Base-by-base conservation (phyloP, 2,797 vertebrate genomes). In the Neosilurus mollespiculum region DNA sequence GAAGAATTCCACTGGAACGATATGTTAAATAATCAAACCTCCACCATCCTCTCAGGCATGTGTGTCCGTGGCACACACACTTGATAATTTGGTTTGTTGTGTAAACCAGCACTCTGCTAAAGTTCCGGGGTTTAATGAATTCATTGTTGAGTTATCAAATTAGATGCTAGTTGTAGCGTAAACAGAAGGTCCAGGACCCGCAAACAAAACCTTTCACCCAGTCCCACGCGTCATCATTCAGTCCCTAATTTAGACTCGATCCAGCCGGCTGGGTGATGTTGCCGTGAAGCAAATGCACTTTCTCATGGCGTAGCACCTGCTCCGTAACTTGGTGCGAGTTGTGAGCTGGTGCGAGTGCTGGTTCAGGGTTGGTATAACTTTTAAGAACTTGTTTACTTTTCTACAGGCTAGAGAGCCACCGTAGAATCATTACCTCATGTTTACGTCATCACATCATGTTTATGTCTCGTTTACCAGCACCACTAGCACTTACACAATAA, bases 11-110 rank as follows among this genome's bases (percentile, higher is more conserved):
- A 65, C 15, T 58, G 75, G 64, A 81, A 72, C 37, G 9, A 37
- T 18, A 73, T 26, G 69, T 62, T 85, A 79, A 82, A 83, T 80
- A 84, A 83, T 61, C 81, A 81, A 53, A 49, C 20, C 78, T 72
- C 30, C 69, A 22, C 73, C 77, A 14, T 16, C 76, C 4, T 84
- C 76, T 72, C 76, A 54, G 65, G 53, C 61, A 59, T 65, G 59
- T 1, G 5, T 10, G 2, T 7, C 54, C 37, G 51, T 7, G 24
- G 18, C 18, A 43, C 43, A 2, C 11, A 1, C 24, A 30, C 30
- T 30, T 30, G 30, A 30, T 30, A 2, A 30, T 30, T 30, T 30
- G 30, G 30, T 30, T 65, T 34, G 65, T 18, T 53, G n/a, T 53
- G 24, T 24, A 71, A 71, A 15, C 14, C 43, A 24, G 69, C 11